phyloP scores from a whole-genome alignment of 2,797 vertebrate species.

The Gallirallus australis region DNA sequence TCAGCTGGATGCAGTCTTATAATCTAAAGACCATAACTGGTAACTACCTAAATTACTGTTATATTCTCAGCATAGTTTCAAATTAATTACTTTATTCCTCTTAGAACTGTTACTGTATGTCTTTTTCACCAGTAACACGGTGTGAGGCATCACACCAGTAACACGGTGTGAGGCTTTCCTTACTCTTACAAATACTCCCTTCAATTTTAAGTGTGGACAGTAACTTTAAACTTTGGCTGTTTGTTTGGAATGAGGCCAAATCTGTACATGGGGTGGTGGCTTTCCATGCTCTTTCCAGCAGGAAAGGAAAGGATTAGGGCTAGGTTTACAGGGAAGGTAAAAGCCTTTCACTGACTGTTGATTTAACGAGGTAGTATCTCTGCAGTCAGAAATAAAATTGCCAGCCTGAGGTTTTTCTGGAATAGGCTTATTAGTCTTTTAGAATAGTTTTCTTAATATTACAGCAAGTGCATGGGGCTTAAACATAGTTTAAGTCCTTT shows the following conservation, averaged over 20 bases:
- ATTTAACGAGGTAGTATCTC: constrained; percentile 55
- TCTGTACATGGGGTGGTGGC: not conserved
- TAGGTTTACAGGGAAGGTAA: not conserved
- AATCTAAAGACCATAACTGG: not conserved
- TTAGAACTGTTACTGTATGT: not conserved
- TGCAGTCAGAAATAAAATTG: constrained; percentile 55
- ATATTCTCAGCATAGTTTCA: not conserved
- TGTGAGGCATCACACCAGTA: not conserved
- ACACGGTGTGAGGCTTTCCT: not conserved
- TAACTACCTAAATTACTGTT: constrained; percentile 16
- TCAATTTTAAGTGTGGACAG: not conserved
- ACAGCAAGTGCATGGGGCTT: not conserved
- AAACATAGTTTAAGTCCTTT: constrained; percentile 1
- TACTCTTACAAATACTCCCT: not conserved
- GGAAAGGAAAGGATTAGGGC: not conserved
- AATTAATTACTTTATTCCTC: not conserved
- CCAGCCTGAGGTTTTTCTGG: constrained; percentile 21
- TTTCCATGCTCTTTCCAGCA: not conserved
- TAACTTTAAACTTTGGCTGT: not conserved
- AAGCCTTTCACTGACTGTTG: constrained; percentile 38
- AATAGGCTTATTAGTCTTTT: constrained; percentile 17
- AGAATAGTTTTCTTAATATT: constrained; percentile 29
- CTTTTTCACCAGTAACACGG: not conserved
- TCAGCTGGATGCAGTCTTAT: not conserved
- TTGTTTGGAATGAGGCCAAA: not conserved